These are phyloP conservation scores for Drosophila macrothrix DNA, from an alignment of 2,888 invertebrate genomes.

Conservation along the genomic window DNA sequence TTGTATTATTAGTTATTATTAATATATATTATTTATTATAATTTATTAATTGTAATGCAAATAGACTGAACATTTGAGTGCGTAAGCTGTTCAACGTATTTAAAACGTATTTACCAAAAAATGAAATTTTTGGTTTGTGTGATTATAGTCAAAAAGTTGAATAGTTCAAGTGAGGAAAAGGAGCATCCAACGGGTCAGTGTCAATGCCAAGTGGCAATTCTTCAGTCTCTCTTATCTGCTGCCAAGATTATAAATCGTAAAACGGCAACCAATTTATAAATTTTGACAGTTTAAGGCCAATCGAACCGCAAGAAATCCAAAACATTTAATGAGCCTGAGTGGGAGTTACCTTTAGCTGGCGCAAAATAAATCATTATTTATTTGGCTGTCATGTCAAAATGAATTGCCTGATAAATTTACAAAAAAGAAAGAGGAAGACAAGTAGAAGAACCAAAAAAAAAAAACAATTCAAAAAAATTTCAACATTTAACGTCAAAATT, in stretches of 20 bases:
- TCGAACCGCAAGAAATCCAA: conserved; percentile 44
- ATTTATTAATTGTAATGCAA: neutral
- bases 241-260: conserved; percentile 63
- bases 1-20: neutral
- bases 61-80: neutral
- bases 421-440: conserved; percentile 30
- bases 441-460: conserved; percentile 12
- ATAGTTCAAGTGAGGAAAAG: neutral
- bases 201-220: conserved; percentile 24
- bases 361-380: conserved; percentile 80
- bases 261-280: conserved; percentile 62
- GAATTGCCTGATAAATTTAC: conserved; percentile 67
- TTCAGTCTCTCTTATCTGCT: conserved; percentile 27
- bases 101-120: neutral
- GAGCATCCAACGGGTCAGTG: conserved; percentile 21
- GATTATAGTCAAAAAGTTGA: neutral
- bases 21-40: neutral
- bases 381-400: conserved; percentile 74
- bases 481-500: conserved; percentile 57
- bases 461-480: conserved; percentile 16
- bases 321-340: conserved; percentile 61
- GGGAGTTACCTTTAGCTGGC: conserved; percentile 42
- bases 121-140: neutral
- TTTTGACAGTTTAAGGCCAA: conserved; percentile 73
- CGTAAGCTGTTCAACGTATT: neutral